Evolutionary conservation across 2,888 invertebrate species (phyloP).

Genomic region (Pollenia amentaria): DNA sequence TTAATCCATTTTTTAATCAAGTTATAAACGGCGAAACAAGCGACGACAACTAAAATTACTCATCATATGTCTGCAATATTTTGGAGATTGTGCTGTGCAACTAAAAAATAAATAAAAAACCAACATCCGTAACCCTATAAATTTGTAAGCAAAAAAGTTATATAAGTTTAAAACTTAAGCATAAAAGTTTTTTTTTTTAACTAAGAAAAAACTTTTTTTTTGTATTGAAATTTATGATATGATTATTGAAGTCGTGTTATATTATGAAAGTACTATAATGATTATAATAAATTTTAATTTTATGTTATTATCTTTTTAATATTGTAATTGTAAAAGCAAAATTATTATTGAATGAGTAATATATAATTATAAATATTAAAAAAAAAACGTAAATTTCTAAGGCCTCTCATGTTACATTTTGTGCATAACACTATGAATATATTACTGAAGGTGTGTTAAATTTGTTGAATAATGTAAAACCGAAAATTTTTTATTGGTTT

Average conservation of each 20-base stretch:
- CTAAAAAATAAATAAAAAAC: slow-evolving; percentile 17
- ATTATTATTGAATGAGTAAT: slow-evolving; percentile 36
- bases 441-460: slow-evolving; percentile 49
- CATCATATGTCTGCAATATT: slow-evolving; percentile 43
- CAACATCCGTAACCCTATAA: slow-evolving; percentile 18
- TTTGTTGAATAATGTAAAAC: slow-evolving; percentile 48
- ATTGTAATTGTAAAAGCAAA: slow-evolving; percentile 40
- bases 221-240: slow-evolving; percentile 36
- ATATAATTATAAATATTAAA: slow-evolving; percentile 38
- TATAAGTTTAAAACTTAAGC: slow-evolving; percentile 34
- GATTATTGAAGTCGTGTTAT: slow-evolving; percentile 14
- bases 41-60: slow-evolving; percentile 79
- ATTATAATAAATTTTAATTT: slow-evolving; percentile 33
- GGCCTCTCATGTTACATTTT: slow-evolving; percentile 43
- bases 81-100: slow-evolving; percentile 46
- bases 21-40: slow-evolving; percentile 81
- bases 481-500: slow-evolving; percentile 20
- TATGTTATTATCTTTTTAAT: slow-evolving; percentile 50
- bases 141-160: slow-evolving; percentile 1
- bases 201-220: slow-evolving; percentile 19
- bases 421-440: slow-evolving; percentile 53
- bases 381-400: slow-evolving; percentile 53
- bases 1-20: slow-evolving; percentile 82
- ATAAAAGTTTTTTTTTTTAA: slow-evolving; percentile 32
- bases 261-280: slow-evolving; percentile 46